Percentiles rank a stretch among this genome's conserved stretches.
Evolutionary conservation across 1,140 invertebrate genomes (phyloP).

Genomic region (Diachasma alloeum): DNA sequence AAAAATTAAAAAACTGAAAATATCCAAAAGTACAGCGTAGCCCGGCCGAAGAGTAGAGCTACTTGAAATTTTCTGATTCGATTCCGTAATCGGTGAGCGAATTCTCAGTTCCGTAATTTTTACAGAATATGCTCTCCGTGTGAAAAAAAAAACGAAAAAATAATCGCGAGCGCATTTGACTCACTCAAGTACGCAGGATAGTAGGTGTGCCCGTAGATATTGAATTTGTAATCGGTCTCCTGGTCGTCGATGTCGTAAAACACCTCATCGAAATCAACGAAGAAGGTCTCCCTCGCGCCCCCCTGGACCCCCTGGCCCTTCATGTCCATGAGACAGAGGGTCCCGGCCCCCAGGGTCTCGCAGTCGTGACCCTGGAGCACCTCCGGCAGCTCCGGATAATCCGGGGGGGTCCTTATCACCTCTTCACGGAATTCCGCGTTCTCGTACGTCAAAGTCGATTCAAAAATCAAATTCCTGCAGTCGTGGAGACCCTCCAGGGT

Average conservation of each 20-base stretch:
- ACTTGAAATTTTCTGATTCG: too few relatives aligned
- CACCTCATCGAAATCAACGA: slow-evolving; percentile 44
- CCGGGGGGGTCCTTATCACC: background rate
- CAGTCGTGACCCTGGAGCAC: slow-evolving; percentile 37
- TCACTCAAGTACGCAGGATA: slow-evolving; percentile 50
- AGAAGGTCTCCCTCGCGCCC: slow-evolving; percentile 19
- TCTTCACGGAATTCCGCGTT: background rate
- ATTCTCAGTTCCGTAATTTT: too few relatives aligned
- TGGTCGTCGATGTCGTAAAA: slow-evolving; percentile 40
- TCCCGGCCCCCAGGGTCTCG: slow-evolving; percentile 25
- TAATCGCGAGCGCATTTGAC: background rate
- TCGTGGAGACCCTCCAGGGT: slow-evolving; percentile 61
- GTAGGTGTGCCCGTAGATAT: slow-evolving; percentile 38
- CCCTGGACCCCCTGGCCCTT: slow-evolving; percentile 22
- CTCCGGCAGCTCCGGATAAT: slow-evolving; percentile 17
- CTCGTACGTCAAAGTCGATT: slow-evolving; percentile 39
- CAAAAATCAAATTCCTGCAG: slow-evolving; percentile 53
- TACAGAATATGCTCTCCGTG: too few relatives aligned
- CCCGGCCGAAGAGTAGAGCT: too few relatives aligned
- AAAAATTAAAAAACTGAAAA: too few relatives aligned
- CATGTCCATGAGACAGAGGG: slow-evolving; percentile 43
- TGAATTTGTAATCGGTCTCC: slow-evolving; percentile 46
- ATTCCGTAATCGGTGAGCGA: too few relatives aligned
- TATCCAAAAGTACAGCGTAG: too few relatives aligned
- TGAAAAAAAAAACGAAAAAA: background rate